Conservation (phyloP, 1,140 invertebrate genomes). For the Penaeus japonicus region DNA sequence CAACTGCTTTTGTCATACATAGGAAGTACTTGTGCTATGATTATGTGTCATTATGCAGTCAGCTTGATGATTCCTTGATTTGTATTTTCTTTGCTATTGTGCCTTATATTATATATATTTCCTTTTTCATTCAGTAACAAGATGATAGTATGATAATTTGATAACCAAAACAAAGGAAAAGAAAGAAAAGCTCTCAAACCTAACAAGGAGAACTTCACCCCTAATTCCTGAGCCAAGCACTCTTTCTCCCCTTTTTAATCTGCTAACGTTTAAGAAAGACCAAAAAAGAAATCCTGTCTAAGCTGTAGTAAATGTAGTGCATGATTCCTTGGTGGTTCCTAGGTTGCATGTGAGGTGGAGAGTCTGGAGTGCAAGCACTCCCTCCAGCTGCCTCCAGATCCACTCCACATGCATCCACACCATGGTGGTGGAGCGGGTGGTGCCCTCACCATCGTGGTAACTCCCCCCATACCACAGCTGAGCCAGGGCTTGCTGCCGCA, state of each 20-base stretch:
- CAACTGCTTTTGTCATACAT: too few species aligned
- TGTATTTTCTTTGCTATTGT: too few species aligned
- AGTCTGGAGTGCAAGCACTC: slow-evolving; percentile 10
- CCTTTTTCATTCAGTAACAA: too few species aligned
- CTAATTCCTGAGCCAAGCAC: too few species aligned
- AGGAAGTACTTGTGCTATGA: too few species aligned
- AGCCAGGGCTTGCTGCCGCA: slow-evolving; percentile 20
- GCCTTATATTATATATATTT: too few species aligned
- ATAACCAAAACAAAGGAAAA: too few species aligned
- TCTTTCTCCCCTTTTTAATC: background rate
- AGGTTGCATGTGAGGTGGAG: slow-evolving; percentile 50
- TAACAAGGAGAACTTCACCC: too few species aligned
- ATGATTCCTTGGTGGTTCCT: slow-evolving; percentile 41
- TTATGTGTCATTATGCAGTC: too few species aligned
- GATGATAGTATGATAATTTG: too few species aligned
- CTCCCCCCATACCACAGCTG: slow-evolving; percentile 30
- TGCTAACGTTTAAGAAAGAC: background rate
- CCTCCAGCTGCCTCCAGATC: slow-evolving; percentile 2
- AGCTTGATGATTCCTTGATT: too few species aligned
- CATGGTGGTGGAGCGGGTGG: background rate
- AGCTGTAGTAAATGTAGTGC: slow-evolving; percentile 38
- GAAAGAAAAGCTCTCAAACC: too few species aligned
- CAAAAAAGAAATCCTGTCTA: background rate
- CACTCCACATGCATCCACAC: slow-evolving; percentile 19
- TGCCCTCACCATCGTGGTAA: slow-evolving; percentile 46